Evolutionary conservation across 2,113 vertebrate genomes (phyloP).

Genomic region (Calidris pygmaea): DNA sequence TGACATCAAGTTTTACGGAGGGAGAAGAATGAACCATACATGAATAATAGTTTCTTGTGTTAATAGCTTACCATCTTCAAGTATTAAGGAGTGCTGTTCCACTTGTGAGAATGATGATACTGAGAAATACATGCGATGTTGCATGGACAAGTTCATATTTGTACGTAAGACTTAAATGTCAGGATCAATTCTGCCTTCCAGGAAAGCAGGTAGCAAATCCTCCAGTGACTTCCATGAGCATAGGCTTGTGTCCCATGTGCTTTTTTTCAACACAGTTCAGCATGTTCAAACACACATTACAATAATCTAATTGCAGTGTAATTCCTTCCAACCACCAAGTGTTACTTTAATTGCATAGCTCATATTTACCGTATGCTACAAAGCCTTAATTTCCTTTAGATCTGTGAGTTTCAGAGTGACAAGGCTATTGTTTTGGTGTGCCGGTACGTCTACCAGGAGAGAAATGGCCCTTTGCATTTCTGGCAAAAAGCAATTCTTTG

Average conservation of each 20-base stretch:
- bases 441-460: background rate
- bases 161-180: background rate
- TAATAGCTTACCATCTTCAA: background rate
- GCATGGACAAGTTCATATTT: background rate
- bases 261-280: background rate
- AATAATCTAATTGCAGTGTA: constrained; percentile 32
- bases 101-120: background rate
- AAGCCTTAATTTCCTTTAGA: constrained; percentile 1
- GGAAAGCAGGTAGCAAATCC: background rate
- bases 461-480: background rate
- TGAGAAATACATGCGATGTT: background rate
- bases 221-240: background rate
- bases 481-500: background rate
- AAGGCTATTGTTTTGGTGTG: constrained; percentile 22
- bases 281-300: background rate
- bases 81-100: background rate
- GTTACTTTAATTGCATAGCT: constrained; percentile 25
- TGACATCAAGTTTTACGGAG: background rate
- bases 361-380: background rate
- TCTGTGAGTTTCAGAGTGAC: constrained; percentile 12
- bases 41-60: background rate
- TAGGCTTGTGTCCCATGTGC: background rate
- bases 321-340: constrained; percentile 10
- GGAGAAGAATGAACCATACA: background rate
- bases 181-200: background rate